Conservation (phyloP, 2,888 invertebrate genomes). For the Dioctria rufipes region DNA sequence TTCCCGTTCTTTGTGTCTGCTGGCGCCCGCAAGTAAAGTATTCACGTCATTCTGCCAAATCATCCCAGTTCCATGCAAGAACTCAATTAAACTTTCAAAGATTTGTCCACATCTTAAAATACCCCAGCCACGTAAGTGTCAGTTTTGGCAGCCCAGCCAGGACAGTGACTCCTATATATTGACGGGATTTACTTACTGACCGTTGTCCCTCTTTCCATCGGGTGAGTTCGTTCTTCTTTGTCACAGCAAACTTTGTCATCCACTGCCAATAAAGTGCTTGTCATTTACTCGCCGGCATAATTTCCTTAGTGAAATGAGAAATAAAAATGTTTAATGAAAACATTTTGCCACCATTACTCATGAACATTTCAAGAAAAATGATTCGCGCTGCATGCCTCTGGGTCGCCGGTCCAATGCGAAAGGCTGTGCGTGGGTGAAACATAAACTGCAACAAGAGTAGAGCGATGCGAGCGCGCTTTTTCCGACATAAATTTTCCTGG, state of each 20-base stretch:
- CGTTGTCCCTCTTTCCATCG: neutral
- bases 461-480: no score
- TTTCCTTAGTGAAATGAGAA: no score
- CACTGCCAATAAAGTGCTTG: no score
- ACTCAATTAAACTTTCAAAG: slow-evolving; percentile 27
- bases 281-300: no score
- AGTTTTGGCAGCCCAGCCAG: no score
- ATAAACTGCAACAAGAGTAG: neutral
- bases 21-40: neutral
- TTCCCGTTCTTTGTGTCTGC: slow-evolving; percentile 16
- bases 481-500: slow-evolving; percentile 19
- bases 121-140: neutral
- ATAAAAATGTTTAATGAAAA: neutral
- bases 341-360: slow-evolving; percentile 23
- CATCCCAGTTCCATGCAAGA: neutral
- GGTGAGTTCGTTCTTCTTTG: neutral
- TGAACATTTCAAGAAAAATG: slow-evolving; percentile 20
- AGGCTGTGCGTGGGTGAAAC: slow-evolving; percentile 18
- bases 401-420: slow-evolving; percentile 15
- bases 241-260: neutral
- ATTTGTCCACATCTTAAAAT: slow-evolving; percentile 14
- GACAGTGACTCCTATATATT: no score
- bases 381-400: neutral
- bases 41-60: neutral
- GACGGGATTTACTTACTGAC: no score